Evolutionary conservation across 2,888 invertebrate species (phyloP).

Genomic region (Cephus pulcher): DNA sequence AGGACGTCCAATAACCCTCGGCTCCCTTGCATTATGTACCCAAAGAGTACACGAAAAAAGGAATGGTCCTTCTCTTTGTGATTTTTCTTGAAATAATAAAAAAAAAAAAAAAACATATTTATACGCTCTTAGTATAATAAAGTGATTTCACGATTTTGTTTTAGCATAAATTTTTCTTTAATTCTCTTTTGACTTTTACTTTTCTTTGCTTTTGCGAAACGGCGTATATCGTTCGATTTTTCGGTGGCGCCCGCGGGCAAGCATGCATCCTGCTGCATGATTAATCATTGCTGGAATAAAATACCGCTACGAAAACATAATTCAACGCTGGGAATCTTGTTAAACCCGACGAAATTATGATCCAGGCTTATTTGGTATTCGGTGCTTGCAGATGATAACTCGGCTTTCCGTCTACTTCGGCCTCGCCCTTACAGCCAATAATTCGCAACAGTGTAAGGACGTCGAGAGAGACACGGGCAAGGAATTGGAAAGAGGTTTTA

Average conservation of each 20-base stretch:
- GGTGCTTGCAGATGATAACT: constrained; percentile 26
- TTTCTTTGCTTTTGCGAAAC: not conserved
- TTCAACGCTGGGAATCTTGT: constrained; percentile 39
- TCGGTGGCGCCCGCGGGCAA: not conserved
- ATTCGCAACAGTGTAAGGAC: not conserved
- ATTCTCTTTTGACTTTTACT: not conserved
- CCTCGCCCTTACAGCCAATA: constrained; percentile 1
- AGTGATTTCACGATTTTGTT: not conserved
- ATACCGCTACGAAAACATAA: constrained; percentile 40
- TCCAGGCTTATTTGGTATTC: constrained; percentile 37
- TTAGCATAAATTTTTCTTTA: not conserved
- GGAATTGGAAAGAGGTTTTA: not conserved
- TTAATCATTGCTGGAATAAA: constrained; percentile 17
- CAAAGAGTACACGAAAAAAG: not conserved
- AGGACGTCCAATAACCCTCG: constrained; percentile 4
- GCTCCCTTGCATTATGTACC: not conserved
- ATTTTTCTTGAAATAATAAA: not conserved
- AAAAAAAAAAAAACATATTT: not conserved
- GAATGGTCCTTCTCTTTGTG: not conserved
- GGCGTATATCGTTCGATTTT: not conserved
- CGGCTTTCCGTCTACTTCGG: constrained; percentile 5
- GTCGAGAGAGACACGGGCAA: not conserved
- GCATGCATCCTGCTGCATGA: not conserved
- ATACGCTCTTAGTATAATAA: not conserved
- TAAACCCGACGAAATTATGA: constrained; percentile 45